Evolutionary conservation across 1,140 invertebrate genomes (phyloP).

Genomic region (Lysiphlebus fabarum): DNA sequence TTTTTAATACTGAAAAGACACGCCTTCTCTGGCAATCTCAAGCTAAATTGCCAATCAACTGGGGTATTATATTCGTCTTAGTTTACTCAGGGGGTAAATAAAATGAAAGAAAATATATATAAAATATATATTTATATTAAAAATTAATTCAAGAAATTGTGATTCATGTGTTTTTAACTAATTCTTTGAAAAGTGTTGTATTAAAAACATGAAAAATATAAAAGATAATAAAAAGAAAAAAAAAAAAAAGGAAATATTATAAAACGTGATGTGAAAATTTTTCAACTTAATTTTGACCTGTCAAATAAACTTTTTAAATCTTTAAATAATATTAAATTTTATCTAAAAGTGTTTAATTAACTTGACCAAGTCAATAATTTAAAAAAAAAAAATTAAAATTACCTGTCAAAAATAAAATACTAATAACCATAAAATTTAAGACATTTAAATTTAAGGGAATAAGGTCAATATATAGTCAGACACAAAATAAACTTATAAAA

Average conservation of each 20-base stretch:
- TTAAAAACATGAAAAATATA: not conserved
- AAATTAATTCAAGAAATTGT: not conserved
- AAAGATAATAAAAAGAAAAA: too few species aligned
- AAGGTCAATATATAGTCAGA: not conserved
- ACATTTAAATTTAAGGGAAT: not conserved
- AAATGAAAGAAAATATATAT: conserved; percentile 18
- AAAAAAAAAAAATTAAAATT: not conserved
- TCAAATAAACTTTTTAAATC: too few species aligned
- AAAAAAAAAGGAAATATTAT: not conserved
- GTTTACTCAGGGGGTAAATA: conserved; percentile 18
- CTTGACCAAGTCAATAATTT: conserved; percentile 3
- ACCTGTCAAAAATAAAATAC: conserved; percentile 2
- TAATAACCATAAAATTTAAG: too few species aligned
- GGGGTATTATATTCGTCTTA: conserved; percentile 31
- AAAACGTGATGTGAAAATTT: too few species aligned
- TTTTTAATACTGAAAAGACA: conserved; percentile 14
- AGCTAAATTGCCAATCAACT: conserved; percentile 33
- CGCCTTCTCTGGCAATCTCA: conserved; percentile 27
- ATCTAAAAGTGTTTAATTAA: too few species aligned
- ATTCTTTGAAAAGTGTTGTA: too few species aligned
- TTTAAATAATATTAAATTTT: too few species aligned
- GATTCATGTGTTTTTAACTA: not conserved
- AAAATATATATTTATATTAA: conserved; percentile 12
- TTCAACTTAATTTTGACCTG: too few species aligned
- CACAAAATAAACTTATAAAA: too few species aligned